Evolutionary conservation across 2,113 vertebrate species (phyloP), one percentile per base, ranked within the genome.

Genomic region (Tetrao urogallus): DNA sequence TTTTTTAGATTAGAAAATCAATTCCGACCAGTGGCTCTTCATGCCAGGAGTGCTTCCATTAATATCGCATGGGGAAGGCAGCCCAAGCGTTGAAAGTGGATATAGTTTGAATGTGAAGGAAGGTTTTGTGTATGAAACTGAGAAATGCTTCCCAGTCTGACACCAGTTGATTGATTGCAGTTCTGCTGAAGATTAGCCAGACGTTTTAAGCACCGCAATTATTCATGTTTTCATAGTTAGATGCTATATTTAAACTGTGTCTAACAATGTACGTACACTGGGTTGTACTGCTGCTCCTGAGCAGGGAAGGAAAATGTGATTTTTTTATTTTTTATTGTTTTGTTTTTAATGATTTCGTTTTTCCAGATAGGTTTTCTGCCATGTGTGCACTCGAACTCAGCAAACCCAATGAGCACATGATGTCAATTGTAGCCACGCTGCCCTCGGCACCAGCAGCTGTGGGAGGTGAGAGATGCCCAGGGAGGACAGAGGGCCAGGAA

Each of bases 131-230:
- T 95, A 96, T 96, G 97, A 97, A 97, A 96, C 93, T 56, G 97
- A 97, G 97, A 93, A 96, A 95, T 18, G 72, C 92, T 87, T 96
- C 96, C 94, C 86, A 78, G 89, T 50, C 95, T 97, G 97, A 97
- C 97, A 97, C 96, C 69, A 36, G 93, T 97, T 97, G 97, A 98
- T 97, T 94, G 97, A 98, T 98, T 97, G 94, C 97, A 97, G 97
- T 90, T 97, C 96, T 97, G 93, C 97, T 97, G 97, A 97, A 97
- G 97, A 97, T 98, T 98, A 97, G 96, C 96, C 97, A 96, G 96
- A 95, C 97, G 91, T 97, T 97, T 97, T 94, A 96, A 95, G 95
- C 92, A 40, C 94, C 38, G 67, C 93, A 96, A 95, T 95, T 95
- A 96, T 91, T 96, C 96, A 95, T 95, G 90, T 82, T 84, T 19